These are phyloP conservation scores for Frieseomelitta varia DNA, from an alignment of 1,140 invertebrate genomes.

Conservation along the genomic window DNA sequence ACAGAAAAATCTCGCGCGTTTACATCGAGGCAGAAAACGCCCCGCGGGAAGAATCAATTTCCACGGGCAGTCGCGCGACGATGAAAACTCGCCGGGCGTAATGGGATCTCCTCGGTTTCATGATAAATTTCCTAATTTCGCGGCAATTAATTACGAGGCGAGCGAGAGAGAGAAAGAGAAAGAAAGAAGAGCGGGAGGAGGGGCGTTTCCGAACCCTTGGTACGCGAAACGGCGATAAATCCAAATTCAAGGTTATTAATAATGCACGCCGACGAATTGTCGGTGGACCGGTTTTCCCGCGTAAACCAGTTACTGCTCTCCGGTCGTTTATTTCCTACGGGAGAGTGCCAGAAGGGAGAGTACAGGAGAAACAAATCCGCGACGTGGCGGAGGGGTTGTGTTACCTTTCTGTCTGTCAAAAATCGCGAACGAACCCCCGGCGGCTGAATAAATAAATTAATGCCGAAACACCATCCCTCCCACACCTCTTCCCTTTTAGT, in stretches of 20 bases:
- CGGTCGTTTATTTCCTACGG: constrained; percentile 59
- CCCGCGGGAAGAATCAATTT: not conserved
- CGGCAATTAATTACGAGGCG: constrained; percentile 4
- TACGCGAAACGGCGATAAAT: constrained; percentile 47
- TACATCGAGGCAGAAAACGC: not conserved
- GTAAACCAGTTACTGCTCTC: constrained; percentile 58
- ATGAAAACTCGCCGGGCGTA: not conserved
- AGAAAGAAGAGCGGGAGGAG: not conserved
- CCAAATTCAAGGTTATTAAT: constrained; percentile 57
- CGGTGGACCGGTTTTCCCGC: constrained; percentile 45
- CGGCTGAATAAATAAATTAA: constrained; percentile 62
- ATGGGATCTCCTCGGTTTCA: not conserved
- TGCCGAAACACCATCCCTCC: not conserved
- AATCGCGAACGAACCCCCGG: constrained; percentile 36
- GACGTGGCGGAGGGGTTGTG: constrained; percentile 2
- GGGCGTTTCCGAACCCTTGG: not conserved
- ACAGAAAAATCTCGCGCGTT: not conserved
- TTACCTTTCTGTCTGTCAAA: constrained; percentile 55
- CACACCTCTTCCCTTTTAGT: not conserved
- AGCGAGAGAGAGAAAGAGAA: not conserved
- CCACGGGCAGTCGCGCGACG: not conserved
- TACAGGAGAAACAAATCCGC: constrained; percentile 35
- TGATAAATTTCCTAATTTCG: constrained; percentile 14
- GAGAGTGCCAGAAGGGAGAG: constrained; percentile 33
- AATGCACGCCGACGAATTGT: constrained; percentile 62